phyloP scores from a whole-genome alignment of 2,113 vertebrate genomes.

The Hippocampus guttulatus region DNA sequence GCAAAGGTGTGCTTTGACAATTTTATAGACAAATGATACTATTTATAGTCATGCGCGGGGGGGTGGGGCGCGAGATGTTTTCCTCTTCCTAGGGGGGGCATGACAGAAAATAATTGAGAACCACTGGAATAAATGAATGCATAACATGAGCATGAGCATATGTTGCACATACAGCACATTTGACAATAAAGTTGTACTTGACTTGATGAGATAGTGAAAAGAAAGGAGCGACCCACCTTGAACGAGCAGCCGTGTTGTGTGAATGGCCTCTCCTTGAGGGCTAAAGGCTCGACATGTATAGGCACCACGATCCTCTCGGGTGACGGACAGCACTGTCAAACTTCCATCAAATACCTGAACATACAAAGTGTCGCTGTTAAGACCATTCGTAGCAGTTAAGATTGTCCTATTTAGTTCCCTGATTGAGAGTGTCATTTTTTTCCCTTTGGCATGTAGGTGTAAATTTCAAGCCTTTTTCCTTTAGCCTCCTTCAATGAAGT shows the following conservation, averaged over 20 bases:
- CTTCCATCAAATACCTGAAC: conserved; percentile 88
- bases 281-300: conserved; percentile 95
- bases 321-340: conserved; percentile 85
- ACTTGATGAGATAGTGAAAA: not conserved
- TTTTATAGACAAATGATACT: too few relatives aligned
- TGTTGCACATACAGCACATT: too few relatives aligned
- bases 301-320: conserved; percentile 87
- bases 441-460: not conserved
- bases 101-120: too few relatives aligned
- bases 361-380: not conserved
- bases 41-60: too few relatives aligned
- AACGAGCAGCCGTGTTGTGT: conserved; percentile 93
- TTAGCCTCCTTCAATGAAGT: not conserved
- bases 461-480: too few relatives aligned
- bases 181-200: too few relatives aligned
- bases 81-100: too few relatives aligned
- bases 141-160: too few relatives aligned
- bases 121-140: not conserved
- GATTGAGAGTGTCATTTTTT: not conserved
- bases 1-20: too few relatives aligned
- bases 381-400: not conserved
- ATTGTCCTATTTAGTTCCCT: not conserved
- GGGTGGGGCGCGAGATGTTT: too few relatives aligned
- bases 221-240: conserved; percentile 77
- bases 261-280: conserved; percentile 92